Conservation (phyloP, 2,797 vertebrate species). For the Crax fasciolata region DNA sequence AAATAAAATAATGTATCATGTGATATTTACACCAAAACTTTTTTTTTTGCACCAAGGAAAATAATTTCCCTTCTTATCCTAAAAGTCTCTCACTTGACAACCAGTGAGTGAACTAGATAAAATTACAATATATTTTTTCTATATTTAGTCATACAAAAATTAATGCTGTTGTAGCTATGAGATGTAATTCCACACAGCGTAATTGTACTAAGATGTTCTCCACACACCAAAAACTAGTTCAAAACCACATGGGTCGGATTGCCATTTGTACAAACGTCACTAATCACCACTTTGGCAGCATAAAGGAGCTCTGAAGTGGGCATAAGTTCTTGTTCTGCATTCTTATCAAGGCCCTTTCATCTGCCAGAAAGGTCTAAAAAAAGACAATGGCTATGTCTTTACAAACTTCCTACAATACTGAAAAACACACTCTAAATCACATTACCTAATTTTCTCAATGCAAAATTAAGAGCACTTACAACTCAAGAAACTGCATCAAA, state of each 20-base stretch:
- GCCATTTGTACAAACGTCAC: constrained; percentile 11
- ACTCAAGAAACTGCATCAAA: not conserved
- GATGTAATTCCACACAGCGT: not conserved
- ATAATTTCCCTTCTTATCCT: not conserved
- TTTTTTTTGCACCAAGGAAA: not conserved
- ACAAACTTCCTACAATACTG: not conserved
- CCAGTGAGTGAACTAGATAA: not conserved
- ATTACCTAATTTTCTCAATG: not conserved
- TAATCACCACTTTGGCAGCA: constrained; percentile 8
- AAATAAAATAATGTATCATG: not conserved
- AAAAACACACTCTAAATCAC: not conserved
- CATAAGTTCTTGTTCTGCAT: constrained; percentile 39
- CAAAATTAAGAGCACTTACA: not conserved
- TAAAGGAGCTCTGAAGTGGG: constrained; percentile 49
- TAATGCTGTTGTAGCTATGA: not conserved
- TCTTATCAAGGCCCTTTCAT: constrained; percentile 27
- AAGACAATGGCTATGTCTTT: not conserved
- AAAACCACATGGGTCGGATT: constrained; percentile 28
- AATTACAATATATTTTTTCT: not conserved
- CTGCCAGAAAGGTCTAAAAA: constrained; percentile 8
- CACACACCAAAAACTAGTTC: not conserved
- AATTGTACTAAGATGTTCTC: constrained; percentile 10
- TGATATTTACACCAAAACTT: not conserved
- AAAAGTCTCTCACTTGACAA: not conserved
- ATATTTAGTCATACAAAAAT: not conserved